Percentiles rank a stretch among this genome's conserved stretches.
Conservation (phyloP, 2,797 vertebrate species). For the Phaenicophaeus curvirostris region DNA sequence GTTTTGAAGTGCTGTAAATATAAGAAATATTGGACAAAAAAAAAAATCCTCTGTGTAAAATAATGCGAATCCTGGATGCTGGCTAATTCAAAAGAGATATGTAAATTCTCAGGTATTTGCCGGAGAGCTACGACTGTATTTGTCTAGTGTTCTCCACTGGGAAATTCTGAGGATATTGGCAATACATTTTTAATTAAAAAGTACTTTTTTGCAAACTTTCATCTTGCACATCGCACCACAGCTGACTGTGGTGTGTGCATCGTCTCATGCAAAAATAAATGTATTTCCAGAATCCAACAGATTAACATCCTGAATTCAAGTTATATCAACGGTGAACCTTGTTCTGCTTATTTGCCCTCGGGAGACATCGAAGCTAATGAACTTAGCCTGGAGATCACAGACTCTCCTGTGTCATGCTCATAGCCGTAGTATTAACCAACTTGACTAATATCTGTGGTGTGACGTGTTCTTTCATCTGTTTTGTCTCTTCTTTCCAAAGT, state of each 20-base stretch:
- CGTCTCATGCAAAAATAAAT: neutral
- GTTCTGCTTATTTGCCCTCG: neutral
- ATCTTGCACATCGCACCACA: neutral
- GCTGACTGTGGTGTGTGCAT: neutral
- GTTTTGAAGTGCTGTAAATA: neutral
- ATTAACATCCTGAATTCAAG: neutral
- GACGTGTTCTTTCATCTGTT: neutral
- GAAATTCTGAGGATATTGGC: neutral
- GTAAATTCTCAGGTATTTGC: neutral
- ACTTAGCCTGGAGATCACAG: neutral
- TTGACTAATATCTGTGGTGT: neutral
- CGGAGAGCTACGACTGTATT: neutral
- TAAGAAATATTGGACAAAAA: neutral
- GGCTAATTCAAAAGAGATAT: neutral
- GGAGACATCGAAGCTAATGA: neutral
- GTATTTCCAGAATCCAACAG: neutral
- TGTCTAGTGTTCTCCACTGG: neutral
- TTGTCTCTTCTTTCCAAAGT: neutral
- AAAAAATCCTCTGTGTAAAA: neutral
- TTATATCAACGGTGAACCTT: neutral
- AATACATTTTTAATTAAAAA: neutral
- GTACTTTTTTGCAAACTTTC: neutral
- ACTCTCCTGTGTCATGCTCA: neutral
- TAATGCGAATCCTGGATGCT: neutral
- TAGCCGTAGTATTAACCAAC: neutral